Percentiles rank a stretch among this genome's conserved stretches.
Conservation (phyloP, 1,140 invertebrate species). For the Listronotus oregonensis region DNA sequence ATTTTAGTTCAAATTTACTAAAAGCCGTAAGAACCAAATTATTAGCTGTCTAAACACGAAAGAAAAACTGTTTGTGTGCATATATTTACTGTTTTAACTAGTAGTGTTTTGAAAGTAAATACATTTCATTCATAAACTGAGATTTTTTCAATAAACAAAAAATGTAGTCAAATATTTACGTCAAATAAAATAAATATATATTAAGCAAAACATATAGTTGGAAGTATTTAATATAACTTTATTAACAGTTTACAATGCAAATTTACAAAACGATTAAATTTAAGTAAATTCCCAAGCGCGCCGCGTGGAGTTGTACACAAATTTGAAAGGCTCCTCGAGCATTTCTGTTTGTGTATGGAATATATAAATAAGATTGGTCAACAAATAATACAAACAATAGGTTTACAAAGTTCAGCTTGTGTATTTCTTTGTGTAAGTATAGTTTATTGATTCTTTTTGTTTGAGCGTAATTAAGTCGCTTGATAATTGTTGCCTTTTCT, state of each 20-base stretch:
- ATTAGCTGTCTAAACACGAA: constrained; percentile 31
- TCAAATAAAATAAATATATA: constrained; percentile 41
- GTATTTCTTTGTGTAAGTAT: constrained; percentile 29
- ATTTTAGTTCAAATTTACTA: constrained; percentile 27
- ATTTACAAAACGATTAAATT: constrained; percentile 48
- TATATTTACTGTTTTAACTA: constrained; percentile 38
- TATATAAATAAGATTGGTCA: constrained; percentile 45
- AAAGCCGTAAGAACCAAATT: constrained; percentile 27
- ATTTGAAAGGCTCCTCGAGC: constrained; percentile 24
- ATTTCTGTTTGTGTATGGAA: constrained; percentile 28
- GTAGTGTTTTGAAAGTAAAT: constrained; percentile 35
- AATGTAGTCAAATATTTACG: constrained; percentile 43
- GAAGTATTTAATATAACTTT: constrained; percentile 38
- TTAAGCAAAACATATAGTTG: constrained; percentile 37
- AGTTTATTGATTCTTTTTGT: constrained; percentile 35
- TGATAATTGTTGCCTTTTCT: constrained; percentile 35
- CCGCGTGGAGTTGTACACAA: constrained; percentile 10
- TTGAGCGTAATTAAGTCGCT: constrained; percentile 26
- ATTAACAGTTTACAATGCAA: constrained; percentile 46
- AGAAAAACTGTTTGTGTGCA: constrained; percentile 33
- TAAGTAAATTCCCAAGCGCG: constrained; percentile 35
- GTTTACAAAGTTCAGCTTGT: constrained; percentile 35
- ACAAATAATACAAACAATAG: constrained; percentile 43
- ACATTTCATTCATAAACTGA: constrained; percentile 33
- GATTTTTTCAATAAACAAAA: constrained; percentile 36